Base-by-base conservation (phyloP, 2,888 invertebrate species). In the Spodoptera picta region DNA sequence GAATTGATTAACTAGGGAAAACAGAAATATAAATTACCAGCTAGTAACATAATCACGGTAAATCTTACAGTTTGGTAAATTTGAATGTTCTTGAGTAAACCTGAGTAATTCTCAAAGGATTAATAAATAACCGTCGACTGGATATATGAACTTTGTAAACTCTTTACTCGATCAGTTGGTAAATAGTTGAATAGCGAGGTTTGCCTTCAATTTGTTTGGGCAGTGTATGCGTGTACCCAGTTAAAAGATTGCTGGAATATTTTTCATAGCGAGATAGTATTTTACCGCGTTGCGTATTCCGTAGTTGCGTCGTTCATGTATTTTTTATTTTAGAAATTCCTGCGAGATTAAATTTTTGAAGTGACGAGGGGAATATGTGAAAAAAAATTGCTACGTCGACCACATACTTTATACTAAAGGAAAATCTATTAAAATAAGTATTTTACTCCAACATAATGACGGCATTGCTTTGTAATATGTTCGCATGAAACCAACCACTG, bases 61-160 rank as follows among this genome's bases (percentile, higher is more conserved):
- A 75, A 14, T 65, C 67, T 41, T 63, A 65, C 73, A 70, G 75
- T 73, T 79, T 75, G 77, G 64, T 65, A 69, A 67, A 27, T 46
- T 12, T 24, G 27, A 47, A 56, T 49, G 53, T 27, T 57, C 42
- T 61, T 52, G 11, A 56, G 42, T 53, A 55, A 56, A 52, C 6
- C 14, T 53, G n/a, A 56, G 42, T 53, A 52, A 56, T 49, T 4
- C 23, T 53, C 31, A 53, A 62, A 54, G 27, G 24, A 23, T 68
- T 53, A 53, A 27, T 55, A 19, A 58, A 52, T 24, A 63, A 52
- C 43, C 43, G 41, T 46, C 43, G 44, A 43, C 7, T 36, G 2
- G 36, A 47, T 53, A 53, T 27, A 43, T 45, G n/a, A 46, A 66
- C 47, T 55, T n/a, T 12, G 14, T 42, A 23, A 46, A 41, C 44